phyloP scores from a whole-genome alignment of 2,113 vertebrate species.

The Dicaeum eximium region DNA sequence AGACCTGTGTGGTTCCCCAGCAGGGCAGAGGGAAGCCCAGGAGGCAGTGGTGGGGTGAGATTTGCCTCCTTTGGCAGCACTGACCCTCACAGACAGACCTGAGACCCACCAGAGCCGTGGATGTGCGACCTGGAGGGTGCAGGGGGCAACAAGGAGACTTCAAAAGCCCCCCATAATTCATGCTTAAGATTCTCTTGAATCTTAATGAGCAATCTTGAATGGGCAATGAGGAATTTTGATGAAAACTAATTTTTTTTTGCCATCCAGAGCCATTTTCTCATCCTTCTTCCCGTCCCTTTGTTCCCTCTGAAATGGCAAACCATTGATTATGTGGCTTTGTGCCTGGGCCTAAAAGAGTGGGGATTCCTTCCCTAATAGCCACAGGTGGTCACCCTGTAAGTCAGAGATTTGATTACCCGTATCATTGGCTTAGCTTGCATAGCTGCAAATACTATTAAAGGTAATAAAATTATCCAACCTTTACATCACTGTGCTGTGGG shows the following conservation, averaged over 20 bases:
- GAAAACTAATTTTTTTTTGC: neutral
- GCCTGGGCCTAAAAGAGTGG: neutral
- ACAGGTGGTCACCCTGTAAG: slow-evolving; percentile 56
- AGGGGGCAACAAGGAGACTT: neutral
- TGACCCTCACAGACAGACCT: neutral
- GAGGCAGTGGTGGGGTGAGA: no score
- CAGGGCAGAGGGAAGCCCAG: accelerated
- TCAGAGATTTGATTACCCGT: slow-evolving; percentile 60
- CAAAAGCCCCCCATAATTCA: neutral
- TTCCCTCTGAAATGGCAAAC: neutral
- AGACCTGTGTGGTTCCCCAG: neutral
- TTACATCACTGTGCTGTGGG: slow-evolving; percentile 45
- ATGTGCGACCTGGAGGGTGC: neutral
- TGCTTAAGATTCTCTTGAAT: neutral
- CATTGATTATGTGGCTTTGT: neutral
- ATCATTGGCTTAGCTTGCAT: slow-evolving; percentile 61
- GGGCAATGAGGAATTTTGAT: neutral
- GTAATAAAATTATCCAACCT: slow-evolving; percentile 66
- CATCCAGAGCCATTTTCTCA: neutral
- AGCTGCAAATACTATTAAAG: slow-evolving; percentile 63
- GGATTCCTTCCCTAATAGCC: slow-evolving; percentile 39
- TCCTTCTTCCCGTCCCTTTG: neutral
- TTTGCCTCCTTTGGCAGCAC: neutral
- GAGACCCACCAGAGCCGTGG: neutral
- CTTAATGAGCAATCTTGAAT: no score